A percentile compares a stretch with the other conserved stretches of the same genome.
Conservation (phyloP, 2,888 invertebrate genomes). For the Zygaena filipendulae region DNA sequence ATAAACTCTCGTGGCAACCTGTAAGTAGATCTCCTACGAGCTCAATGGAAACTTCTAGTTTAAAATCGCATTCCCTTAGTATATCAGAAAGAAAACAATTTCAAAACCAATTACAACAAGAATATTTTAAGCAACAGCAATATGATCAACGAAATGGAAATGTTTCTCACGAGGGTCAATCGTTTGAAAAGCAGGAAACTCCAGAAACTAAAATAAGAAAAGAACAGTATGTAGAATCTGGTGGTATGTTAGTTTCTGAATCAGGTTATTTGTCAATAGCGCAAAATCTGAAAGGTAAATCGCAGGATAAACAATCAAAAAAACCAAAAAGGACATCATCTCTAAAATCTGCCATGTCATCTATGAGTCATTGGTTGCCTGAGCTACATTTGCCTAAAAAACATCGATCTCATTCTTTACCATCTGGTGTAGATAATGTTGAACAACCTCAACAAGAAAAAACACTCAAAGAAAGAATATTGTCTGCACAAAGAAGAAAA, state of each 20-base stretch:
- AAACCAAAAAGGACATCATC: slow-evolving; percentile 79
- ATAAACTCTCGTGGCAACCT: slow-evolving; percentile 70
- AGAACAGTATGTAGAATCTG: slow-evolving; percentile 53
- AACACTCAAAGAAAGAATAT: slow-evolving; percentile 52
- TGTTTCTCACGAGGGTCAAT: slow-evolving; percentile 43
- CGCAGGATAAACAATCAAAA: slow-evolving; percentile 68
- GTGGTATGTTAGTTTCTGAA: slow-evolving; percentile 76
- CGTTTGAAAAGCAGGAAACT: slow-evolving; percentile 36
- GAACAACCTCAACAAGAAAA: slow-evolving; percentile 59
- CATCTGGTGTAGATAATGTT: slow-evolving; percentile 73
- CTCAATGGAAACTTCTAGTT: slow-evolving; percentile 66
- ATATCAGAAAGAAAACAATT: slow-evolving; percentile 65
- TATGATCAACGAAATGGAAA: slow-evolving; percentile 63
- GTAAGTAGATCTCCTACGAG: slow-evolving; percentile 71
- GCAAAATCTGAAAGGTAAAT: slow-evolving; percentile 68
- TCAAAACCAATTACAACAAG: slow-evolving; percentile 64
- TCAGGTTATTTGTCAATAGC: slow-evolving; percentile 82
- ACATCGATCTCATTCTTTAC: slow-evolving; percentile 84
- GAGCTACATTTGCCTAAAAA: slow-evolving; percentile 82
- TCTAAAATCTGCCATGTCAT: slow-evolving; percentile 82
- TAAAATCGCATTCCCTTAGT: slow-evolving; percentile 69
- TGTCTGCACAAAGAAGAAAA: slow-evolving; percentile 70
- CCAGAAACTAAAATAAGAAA: slow-evolving; percentile 42
- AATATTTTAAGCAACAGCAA: slow-evolving; percentile 64
- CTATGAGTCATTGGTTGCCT: slow-evolving; percentile 83